Conservation (phyloP, 2,797 vertebrate species). For the Amniataba percoides region DNA sequence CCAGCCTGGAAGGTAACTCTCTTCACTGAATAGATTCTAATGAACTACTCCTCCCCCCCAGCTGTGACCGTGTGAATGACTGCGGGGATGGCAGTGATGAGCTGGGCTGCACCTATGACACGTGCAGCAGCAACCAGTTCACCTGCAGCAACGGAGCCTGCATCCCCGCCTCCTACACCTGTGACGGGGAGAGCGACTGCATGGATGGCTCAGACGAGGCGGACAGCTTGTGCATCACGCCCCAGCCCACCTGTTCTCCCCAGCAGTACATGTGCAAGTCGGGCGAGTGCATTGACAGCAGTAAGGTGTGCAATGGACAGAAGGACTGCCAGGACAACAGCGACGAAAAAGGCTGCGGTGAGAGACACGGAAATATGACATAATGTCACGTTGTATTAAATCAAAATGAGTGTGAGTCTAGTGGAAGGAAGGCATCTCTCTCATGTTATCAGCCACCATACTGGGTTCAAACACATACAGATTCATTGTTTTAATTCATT, state of each 20-base stretch:
- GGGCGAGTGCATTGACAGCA: constrained; percentile 89
- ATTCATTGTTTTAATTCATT: background rate
- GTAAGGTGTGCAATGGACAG: constrained; percentile 89
- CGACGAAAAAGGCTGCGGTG: constrained; percentile 96
- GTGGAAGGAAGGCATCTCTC: background rate
- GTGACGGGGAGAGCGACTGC: constrained; percentile 92
- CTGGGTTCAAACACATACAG: background rate
- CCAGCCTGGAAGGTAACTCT: background rate
- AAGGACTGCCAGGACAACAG: constrained; percentile 93
- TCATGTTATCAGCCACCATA: background rate
- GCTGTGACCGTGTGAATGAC: constrained; percentile 93
- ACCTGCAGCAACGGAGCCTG: constrained; percentile 95
- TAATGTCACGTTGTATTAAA: background rate
- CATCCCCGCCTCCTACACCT: constrained; percentile 82
- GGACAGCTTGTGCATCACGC: constrained; percentile 87
- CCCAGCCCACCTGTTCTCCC: constrained; percentile 90
- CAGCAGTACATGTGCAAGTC: constrained; percentile 91
- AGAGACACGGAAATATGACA: constrained; percentile 27
- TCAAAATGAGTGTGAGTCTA: background rate
- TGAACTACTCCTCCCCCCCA: constrained; percentile 60
- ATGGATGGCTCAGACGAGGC: constrained; percentile 92
- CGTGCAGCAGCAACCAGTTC: constrained; percentile 88
- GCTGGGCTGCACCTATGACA: constrained; percentile 87
- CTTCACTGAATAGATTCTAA: background rate
- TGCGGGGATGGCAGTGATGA: constrained; percentile 96